Conservation (phyloP, 37 sponge, comb jelly and placozoan genomes). For the Aphrocallistes beatrix region DNA sequence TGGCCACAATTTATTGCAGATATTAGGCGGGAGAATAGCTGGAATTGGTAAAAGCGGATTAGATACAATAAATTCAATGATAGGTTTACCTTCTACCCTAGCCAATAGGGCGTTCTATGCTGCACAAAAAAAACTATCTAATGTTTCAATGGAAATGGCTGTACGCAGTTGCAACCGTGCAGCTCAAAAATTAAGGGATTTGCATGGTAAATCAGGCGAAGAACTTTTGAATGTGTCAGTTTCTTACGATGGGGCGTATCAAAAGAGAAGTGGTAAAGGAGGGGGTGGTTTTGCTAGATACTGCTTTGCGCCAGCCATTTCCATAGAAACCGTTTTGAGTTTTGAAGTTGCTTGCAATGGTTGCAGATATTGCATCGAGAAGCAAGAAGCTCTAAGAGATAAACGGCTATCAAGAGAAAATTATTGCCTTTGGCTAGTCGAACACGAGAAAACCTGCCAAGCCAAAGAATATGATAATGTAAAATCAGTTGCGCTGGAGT, state of each 20-base stretch:
- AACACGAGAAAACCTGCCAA: not conserved
- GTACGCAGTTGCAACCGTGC: constrained; percentile 16
- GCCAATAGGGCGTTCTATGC: not conserved
- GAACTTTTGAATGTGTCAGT: not conserved
- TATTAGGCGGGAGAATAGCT: not conserved
- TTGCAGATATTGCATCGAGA: not conserved
- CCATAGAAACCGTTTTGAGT: not conserved
- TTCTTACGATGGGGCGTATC: not conserved
- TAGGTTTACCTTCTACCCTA: not conserved
- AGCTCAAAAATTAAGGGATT: not conserved
- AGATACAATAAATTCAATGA: not conserved
- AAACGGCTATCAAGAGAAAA: not conserved
- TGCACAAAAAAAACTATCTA: not conserved
- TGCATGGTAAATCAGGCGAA: not conserved
- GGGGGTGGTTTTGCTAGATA: not conserved
- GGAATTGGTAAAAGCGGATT: not conserved
- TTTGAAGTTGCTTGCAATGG: not conserved
- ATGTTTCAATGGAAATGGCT: constrained; percentile 3
- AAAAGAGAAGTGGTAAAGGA: not conserved
- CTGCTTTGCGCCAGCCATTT: not conserved
- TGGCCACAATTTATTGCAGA: not conserved
- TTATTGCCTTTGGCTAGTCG: not conserved
- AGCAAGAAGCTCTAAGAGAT: not conserved
- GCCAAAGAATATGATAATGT: not conserved
- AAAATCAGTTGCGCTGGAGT: not conserved